Evolutionary conservation across 2,888 invertebrate species (phyloP).

Genomic region (Campoplex nolae): DNA sequence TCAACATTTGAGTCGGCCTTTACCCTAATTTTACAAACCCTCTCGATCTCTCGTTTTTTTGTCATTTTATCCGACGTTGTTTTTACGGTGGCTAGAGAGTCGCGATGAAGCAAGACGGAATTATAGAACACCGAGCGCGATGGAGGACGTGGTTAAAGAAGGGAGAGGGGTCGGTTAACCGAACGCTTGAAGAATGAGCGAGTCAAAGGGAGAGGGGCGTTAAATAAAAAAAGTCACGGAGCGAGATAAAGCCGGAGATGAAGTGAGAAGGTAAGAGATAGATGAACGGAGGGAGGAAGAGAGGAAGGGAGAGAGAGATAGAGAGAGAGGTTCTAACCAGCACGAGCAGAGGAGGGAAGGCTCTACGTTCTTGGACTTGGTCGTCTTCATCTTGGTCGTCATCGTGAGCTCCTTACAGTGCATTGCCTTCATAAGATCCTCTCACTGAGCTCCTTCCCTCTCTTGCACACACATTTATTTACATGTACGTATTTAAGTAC

Average conservation of each 20-base stretch:
- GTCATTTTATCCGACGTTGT: constrained; percentile 8
- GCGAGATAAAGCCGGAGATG: constrained; percentile 66
- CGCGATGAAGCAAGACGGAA: constrained; percentile 53
- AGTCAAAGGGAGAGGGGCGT: constrained; percentile 47
- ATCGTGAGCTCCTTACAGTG: constrained; percentile 84
- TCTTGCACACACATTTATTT: constrained; percentile 15
- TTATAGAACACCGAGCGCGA: constrained; percentile 39
- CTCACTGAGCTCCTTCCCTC: constrained; percentile 70
- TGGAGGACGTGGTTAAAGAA: constrained; percentile 52
- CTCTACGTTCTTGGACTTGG: constrained; percentile 66
- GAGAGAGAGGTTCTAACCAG: constrained; percentile 4
- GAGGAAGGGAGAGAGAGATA: not conserved
- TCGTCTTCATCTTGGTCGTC: constrained; percentile 70
- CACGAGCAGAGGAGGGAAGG: constrained; percentile 52
- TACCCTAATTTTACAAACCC: constrained; percentile 15
- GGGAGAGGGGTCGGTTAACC: constrained; percentile 42
- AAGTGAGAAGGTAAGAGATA: constrained; percentile 64
- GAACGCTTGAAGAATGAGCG: constrained; percentile 57
- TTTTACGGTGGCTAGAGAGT: constrained; percentile 26
- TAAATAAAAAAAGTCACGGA: constrained; percentile 38
- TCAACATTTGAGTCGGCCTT: constrained; percentile 18
- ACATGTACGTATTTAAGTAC: constrained; percentile 16
- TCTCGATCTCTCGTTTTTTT: constrained; percentile 28
- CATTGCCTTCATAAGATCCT: constrained; percentile 82
- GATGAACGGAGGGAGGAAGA: not conserved